A percentile compares a stretch with the other conserved stretches of the same genome.
Evolutionary conservation across 2,113 vertebrate genomes (phyloP).

Genomic region (Nesoenas mayeri): DNA sequence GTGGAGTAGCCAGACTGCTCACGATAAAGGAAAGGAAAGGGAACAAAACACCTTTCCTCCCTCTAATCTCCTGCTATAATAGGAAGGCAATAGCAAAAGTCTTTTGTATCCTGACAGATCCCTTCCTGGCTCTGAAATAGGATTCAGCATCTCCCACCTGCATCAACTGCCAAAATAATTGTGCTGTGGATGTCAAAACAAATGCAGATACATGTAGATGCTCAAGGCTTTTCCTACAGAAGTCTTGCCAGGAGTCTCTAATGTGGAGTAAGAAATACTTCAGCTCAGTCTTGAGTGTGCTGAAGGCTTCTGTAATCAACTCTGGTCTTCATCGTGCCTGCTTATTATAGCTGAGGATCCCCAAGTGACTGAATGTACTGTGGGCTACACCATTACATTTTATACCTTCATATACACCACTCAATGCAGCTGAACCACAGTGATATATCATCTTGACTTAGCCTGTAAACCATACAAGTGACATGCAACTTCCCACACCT

Average conservation of each 20-base stretch:
- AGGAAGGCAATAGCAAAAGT: background rate
- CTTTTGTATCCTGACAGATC: background rate
- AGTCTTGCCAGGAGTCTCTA: background rate
- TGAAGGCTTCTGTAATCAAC: background rate
- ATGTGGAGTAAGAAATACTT: background rate
- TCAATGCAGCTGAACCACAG: accelerated
- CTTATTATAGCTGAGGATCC: no score
- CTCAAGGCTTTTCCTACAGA: background rate
- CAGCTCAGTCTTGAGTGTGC: background rate
- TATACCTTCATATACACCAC: background rate
- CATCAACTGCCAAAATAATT: background rate
- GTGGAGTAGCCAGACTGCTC: background rate
- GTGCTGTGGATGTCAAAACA: background rate
- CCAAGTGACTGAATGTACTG: background rate
- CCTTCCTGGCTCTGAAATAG: background rate
- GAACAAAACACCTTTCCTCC: background rate
- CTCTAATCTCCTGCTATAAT: background rate
- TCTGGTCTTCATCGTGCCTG: background rate
- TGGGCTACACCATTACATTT: background rate
- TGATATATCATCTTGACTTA: background rate
- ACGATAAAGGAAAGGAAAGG: no score
- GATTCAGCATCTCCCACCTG: background rate
- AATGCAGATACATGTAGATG: background rate
- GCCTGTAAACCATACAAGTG: no score
- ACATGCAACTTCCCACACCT: no score